Evolutionary conservation across 2,113 vertebrate species (phyloP), one percentile per base, ranked within the genome.

Genomic region (Alosa alosa): DNA sequence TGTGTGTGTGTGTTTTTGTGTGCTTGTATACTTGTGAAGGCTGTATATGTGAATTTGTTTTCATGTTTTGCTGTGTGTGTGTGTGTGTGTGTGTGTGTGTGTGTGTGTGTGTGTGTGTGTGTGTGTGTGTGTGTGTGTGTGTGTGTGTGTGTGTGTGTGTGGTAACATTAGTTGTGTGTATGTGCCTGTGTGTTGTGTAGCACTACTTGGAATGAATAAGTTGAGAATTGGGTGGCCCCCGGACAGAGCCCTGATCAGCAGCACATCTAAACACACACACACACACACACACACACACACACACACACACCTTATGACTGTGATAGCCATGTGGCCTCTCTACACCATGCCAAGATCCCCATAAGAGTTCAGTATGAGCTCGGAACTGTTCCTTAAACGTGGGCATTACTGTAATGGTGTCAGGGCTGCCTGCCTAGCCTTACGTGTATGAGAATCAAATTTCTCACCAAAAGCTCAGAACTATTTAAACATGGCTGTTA

Each of bases 261-360:
- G 10, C 10, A 41, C 49, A 82, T 84, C 57, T 39, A 68, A n/a
- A n/a, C n/a, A n/a, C n/a, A n/a, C n/a, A n/a, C n/a, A n/a, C n/a
- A 83, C 49, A 83, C 31, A 83, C 82, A 57, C 25, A 83, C 31
- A 57, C 82, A 47, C 81, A 47, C 81, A 82, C 22, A 47, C 45
- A 82, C 20, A 45, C 41, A 45, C 15, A 50, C 18, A n/a, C 6
- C 57, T 22, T 60, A 39, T 44, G n/a, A 31, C 25, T 10, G 17
- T 31, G 25, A 36, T 25, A 72, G 36, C 1, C 22, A n/a, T 60
- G 13, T 50, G 3, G 22, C 6, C 22, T 64, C 22, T 8, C 57
- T 64, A 20, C 57, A 64, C 57, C 25, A 2, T 9, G 57, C 20
- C 57, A 64, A 64, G 57, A 72, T 68, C 60, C 60, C 2, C n/a